These are phyloP conservation scores for Alentia gelatinosa DNA, from an alignment of 2,888 invertebrate species.

Conservation along the genomic window DNA sequence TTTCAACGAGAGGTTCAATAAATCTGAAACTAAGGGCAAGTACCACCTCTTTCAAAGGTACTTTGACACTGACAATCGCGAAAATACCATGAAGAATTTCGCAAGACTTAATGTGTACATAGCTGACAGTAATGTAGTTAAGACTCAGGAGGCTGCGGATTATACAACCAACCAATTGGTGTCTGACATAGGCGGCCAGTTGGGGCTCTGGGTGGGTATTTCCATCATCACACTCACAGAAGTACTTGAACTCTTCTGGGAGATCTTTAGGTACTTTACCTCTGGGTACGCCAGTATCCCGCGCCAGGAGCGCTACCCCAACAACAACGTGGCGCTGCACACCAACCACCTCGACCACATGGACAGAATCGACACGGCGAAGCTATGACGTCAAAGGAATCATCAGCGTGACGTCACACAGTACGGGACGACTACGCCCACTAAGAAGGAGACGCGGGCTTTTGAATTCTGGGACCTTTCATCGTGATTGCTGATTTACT, in stretches of 20 bases:
- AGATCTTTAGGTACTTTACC: constrained; percentile 41
- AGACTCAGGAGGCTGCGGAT: constrained; percentile 64
- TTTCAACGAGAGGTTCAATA: constrained; percentile 62
- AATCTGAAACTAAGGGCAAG: constrained; percentile 53
- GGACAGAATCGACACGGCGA: constrained; percentile 15
- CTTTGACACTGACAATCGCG: constrained; percentile 59
- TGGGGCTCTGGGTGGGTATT: constrained; percentile 66
- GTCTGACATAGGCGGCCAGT: constrained; percentile 65
- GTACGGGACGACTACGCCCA: not conserved
- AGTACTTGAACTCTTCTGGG: constrained; percentile 61
- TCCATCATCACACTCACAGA: constrained; percentile 65
- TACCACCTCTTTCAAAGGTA: constrained; percentile 57
- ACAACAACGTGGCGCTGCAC: not conserved
- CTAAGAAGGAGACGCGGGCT: not conserved
- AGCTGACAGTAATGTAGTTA: constrained; percentile 66
- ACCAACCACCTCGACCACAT: constrained; percentile 11
- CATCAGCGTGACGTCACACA: not conserved
- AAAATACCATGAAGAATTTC: constrained; percentile 62
- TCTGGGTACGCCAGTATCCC: constrained; percentile 21
- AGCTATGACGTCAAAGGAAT: not conserved
- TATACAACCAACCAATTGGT: constrained; percentile 63
- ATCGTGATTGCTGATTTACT: too few species aligned
- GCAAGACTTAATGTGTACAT: constrained; percentile 66
- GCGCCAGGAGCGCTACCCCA: constrained; percentile 28
- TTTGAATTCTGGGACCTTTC: constrained; percentile 19